phyloP scores from a whole-genome alignment of 1,140 invertebrate species.

The Calycopis cecrops region DNA sequence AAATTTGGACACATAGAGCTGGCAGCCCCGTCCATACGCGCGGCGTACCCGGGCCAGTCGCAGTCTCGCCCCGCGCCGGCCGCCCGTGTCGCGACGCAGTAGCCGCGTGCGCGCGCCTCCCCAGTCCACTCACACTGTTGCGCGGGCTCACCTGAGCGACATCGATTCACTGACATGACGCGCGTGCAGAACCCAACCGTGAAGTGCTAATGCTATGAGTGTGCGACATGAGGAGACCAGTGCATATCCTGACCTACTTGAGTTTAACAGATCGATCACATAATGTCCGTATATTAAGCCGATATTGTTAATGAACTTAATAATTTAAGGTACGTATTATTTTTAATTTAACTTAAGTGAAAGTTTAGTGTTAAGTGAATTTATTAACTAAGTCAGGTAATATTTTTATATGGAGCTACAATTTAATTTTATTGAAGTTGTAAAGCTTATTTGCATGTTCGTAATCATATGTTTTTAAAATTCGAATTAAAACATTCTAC shows the following conservation, averaged over 20 bases:
- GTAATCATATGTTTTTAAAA: too few species aligned
- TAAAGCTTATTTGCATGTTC: too few species aligned
- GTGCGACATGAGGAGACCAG: constrained; percentile 35
- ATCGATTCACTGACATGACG: constrained; percentile 31
- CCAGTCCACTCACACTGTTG: constrained; percentile 34
- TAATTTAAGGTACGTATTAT: constrained; percentile 30
- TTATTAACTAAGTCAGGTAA: too few species aligned
- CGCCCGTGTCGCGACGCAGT: constrained; percentile 31
- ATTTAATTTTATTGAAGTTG: too few species aligned
- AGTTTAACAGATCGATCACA: constrained; percentile 39
- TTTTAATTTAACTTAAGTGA: too few species aligned
- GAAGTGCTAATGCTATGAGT: constrained; percentile 32
- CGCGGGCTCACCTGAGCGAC: constrained; percentile 31
- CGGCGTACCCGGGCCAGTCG: constrained; percentile 44
- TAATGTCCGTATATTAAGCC: constrained; percentile 29
- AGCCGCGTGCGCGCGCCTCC: constrained; percentile 22
- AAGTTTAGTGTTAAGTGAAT: too few species aligned
- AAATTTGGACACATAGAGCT: constrained; percentile 5
- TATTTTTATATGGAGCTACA: too few species aligned
- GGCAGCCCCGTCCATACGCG: constrained; percentile 24
- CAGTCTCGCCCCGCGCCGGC: constrained; percentile 44
- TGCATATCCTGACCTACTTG: constrained; percentile 46
- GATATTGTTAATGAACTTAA: constrained; percentile 23
- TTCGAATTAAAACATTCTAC: too few species aligned
- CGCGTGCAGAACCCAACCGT: constrained; percentile 25